Evolutionary conservation across 2,797 vertebrate genomes (phyloP).

Genomic region (Vultur gryphus): DNA sequence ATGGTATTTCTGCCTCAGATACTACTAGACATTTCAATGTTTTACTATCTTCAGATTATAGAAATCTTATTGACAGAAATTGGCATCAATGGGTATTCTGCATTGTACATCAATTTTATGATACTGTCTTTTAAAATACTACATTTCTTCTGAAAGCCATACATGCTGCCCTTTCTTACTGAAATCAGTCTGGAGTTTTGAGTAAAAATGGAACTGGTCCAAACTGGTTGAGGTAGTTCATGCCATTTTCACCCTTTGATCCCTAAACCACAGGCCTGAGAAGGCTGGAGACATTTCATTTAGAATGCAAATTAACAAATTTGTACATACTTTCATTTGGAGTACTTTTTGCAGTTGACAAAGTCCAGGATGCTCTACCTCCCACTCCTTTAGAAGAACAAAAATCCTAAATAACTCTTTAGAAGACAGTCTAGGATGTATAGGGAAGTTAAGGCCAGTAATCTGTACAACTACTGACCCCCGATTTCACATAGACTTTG

Average conservation of each 20-base stretch:
- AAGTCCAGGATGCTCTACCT: neutral
- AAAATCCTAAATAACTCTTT: neutral
- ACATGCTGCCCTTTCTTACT: neutral
- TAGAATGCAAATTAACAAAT: neutral
- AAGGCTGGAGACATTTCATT: neutral
- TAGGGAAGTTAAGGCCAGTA: neutral
- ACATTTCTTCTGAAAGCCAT: neutral
- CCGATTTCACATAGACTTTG: neutral
- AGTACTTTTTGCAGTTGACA: neutral
- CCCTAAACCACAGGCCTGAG: neutral
- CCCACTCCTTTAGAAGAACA: neutral
- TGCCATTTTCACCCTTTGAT: conserved; percentile 1
- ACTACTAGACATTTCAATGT: neutral
- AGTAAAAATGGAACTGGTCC: neutral
- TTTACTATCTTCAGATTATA: neutral
- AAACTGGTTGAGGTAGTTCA: neutral
- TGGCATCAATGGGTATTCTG: neutral
- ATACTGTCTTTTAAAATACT: neutral
- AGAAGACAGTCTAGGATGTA: neutral
- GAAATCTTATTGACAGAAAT: neutral
- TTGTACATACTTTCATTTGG: neutral
- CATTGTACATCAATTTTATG: neutral
- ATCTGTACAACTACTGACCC: neutral
- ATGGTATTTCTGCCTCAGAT: conserved; percentile 1
- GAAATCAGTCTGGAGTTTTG: neutral